Base-by-base conservation (phyloP, 1,140 invertebrate genomes). In the Rhynchophorus ferrugineus region DNA sequence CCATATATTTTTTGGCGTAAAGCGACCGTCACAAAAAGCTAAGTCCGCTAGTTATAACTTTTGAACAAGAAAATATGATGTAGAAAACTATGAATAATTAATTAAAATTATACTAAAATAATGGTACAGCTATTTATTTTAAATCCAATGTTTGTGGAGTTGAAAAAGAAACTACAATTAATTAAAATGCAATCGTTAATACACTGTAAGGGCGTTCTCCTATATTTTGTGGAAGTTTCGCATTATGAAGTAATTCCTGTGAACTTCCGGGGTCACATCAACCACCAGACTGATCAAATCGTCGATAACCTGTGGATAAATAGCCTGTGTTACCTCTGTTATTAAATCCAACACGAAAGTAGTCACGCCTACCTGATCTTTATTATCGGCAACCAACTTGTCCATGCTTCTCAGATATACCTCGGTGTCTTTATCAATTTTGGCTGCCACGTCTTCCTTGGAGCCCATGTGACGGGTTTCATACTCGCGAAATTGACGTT, bases 401-500 rank as follows among this genome's bases (percentile, higher is more conserved):
- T 89, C 88, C 87, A 95, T 92, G 62, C 86, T 83, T 17, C 84
- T 79, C 54, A 94, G 85, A 71, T 87, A 88, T 13, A 81, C 66
- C 63, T 78, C 79, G 16, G 90, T 92, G 59, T 94, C 89, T 3
- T 79, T 81, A 63, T 95, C 90, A 63, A 95, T 95, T 61, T 84
- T 83, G n/a, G 83, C 82, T 16, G 88, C 89, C 37, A 93, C 85
- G 65, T 90, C 89, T 69, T 93, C 90, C 63, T 84, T 79, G 1
- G 88, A 91, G 43, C 90, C 90, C 85, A 93, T 87, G 66, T 91
- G 85, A 84, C 89, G 89, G 60, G 83, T 80, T 74, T 95, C 91
- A 72, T 92, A 93, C 68, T 94, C 89, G 69, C 89, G 89, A 70
- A 96, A 98, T 62, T 88, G 81, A 56, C 80, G 83, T 68, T 95